phyloP scores from a whole-genome alignment of 2,888 invertebrate genomes.

The Xylota sylvarum region DNA sequence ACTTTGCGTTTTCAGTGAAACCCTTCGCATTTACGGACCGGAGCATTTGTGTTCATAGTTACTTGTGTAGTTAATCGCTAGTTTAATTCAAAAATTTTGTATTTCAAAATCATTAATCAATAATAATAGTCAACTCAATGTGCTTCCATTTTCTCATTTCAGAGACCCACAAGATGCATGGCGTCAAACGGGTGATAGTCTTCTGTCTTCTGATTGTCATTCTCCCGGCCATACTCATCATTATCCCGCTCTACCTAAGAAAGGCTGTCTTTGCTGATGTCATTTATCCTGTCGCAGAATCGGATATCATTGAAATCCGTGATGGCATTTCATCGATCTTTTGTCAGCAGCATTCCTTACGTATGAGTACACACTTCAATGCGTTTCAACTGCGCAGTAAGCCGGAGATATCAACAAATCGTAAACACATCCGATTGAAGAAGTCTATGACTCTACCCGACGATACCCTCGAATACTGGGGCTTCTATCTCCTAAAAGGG shows the following conservation, averaged over 20 bases:
- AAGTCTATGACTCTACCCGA: conserved; percentile 94
- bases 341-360: conserved; percentile 91
- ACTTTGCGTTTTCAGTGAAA: no score
- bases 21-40: no score
- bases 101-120: no score
- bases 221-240: conserved; percentile 90
- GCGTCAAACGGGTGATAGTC: conserved; percentile 90
- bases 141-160: conserved; percentile 82
- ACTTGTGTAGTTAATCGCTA: no score
- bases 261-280: conserved; percentile 92
- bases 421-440: conserved; percentile 91
- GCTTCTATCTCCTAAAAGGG: conserved; percentile 92
- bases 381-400: conserved; percentile 90
- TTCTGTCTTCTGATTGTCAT: conserved; percentile 92
- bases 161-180: conserved; percentile 91
- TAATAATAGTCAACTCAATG: no score
- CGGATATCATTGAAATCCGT: conserved; percentile 92
- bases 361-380: conserved; percentile 90
- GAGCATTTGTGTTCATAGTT: no score
- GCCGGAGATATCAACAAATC: conserved; percentile 89
- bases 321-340: conserved; percentile 94
- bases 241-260: conserved; percentile 91
- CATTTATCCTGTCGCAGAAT: conserved; percentile 91
- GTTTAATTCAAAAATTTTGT: no score
- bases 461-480: conserved; percentile 95